These are phyloP conservation scores for Lamprologus callipterus DNA, from an alignment of 2,113 vertebrate genomes.

Conservation along the genomic window DNA sequence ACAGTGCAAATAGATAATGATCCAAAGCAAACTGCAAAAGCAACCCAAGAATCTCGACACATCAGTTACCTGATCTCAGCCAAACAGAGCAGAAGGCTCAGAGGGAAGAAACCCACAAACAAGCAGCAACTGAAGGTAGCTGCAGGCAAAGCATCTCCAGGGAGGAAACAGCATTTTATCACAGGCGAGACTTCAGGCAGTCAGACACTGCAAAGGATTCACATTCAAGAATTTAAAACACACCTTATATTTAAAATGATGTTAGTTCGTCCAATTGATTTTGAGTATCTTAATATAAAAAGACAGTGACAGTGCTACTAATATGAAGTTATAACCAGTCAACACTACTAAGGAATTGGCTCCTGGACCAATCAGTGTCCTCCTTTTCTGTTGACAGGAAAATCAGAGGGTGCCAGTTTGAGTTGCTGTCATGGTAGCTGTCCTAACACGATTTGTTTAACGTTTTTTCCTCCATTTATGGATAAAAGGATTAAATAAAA, in stretches of 20 bases:
- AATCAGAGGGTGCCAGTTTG: background rate
- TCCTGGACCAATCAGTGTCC: background rate
- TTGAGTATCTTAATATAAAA: background rate
- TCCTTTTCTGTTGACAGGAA: background rate
- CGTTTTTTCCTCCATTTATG: fast-evolving
- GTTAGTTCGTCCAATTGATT: background rate
- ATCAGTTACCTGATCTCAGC: background rate
- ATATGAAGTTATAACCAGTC: background rate
- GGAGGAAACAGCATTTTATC: background rate
- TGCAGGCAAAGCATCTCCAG: background rate
- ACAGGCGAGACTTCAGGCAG: background rate
- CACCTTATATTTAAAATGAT: background rate
- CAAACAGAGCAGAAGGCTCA: background rate
- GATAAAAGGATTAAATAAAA: background rate
- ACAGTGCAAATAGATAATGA: background rate
- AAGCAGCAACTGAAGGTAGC: background rate
- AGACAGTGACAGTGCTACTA: fast-evolving
- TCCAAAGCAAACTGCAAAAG: background rate
- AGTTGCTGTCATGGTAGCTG: background rate
- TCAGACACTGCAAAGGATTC: background rate
- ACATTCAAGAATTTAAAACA: background rate
- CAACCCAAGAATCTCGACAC: background rate
- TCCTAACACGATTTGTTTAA: background rate
- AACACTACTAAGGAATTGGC: background rate
- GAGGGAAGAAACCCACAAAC: background rate